A percentile compares a stretch with the other conserved stretches of the same genome.
Evolutionary conservation across 2,888 invertebrate genomes (phyloP).

Genomic region (Trichopoda pennipes): DNA sequence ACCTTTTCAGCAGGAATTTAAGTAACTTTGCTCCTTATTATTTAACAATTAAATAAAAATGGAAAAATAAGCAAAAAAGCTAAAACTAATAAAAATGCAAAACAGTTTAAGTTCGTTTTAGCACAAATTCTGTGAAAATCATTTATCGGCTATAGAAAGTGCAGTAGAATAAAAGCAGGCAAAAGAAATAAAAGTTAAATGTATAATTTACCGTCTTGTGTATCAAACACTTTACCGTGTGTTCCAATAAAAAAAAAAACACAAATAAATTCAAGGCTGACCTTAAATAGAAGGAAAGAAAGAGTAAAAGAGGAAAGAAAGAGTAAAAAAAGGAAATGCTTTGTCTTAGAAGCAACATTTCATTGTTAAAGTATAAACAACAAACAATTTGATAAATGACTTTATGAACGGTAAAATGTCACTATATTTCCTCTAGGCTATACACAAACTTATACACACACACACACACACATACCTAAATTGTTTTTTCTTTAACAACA

Average conservation of each 20-base stretch:
- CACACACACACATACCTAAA: background rate
- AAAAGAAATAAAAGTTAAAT: conserved; percentile 23
- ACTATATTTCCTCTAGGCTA: conserved; percentile 42
- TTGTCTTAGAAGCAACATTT: conserved; percentile 48
- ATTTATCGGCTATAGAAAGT: conserved; percentile 35
- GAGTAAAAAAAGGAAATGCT: conserved; percentile 17
- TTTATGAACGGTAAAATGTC: conserved; percentile 64
- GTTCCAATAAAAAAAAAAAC: conserved; percentile 14
- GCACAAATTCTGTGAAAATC: conserved; percentile 37
- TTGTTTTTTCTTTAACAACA: background rate
- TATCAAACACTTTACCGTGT: conserved; percentile 54
- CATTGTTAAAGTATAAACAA: conserved; percentile 34
- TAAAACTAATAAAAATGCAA: conserved; percentile 34
- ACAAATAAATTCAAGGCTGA: conserved; percentile 37
- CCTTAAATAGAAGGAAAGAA: background rate
- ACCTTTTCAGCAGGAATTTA: too few species aligned
- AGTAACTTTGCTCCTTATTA: background rate
- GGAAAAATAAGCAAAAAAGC: background rate
- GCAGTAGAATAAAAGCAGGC: background rate
- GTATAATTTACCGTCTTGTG: conserved; percentile 19
- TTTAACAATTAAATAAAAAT: background rate
- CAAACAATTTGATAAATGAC: conserved; percentile 70
- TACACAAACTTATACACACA: background rate
- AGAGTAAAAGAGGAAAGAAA: background rate
- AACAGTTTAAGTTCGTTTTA: conserved; percentile 5